Evolutionary conservation across 2,888 invertebrate genomes (phyloP), one percentile per base, ranked within the genome.

Genomic region (Hypena proboscidalis): DNA sequence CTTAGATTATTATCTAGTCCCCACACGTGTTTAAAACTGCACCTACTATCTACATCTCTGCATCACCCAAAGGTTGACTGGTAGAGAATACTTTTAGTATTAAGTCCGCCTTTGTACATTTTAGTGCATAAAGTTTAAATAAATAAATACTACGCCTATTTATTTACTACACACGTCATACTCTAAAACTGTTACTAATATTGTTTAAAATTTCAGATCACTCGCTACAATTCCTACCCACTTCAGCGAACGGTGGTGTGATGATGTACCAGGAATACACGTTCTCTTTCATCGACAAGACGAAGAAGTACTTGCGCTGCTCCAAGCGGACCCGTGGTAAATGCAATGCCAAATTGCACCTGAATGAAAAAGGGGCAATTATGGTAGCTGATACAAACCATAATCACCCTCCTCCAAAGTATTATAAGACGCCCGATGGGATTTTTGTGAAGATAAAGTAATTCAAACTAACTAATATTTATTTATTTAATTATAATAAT

Each of bases 261-360:
- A 38, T 67, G 10, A 55, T 70, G 50, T 63, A 62, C 14, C 26
- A 57, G 33, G 32, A 58, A 10, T 59, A 67, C 37, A 44, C 60
- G 7, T 77, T 63, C 50, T 69, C 67, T 2, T 69, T 53, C 15
- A 10, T 48, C 10, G 56, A 63, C 11, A 65, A 46, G 23, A 44
- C 33, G 1, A 71, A 44, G 33, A 65, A 25, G 27, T 60, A 66
- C 10, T 52, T 78, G 8, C 42, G 70, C 2, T 78, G 79, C 26
- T 77, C 77, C 0, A 73, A 49, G 21, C 52, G 55, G 10, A 19
- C 43, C 3, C 51, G 65, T 3, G 70, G 63, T 1, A 66, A 67
- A 13, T 73, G 73, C 17, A 40, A 58, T 31, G 70, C 72, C 2
- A 66, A 39, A 8, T 32, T 71, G 13, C 41, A 50, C 1, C 27